Percentiles rank a stretch among this genome's conserved stretches.
phyloP scores from a whole-genome alignment of 1,140 invertebrate genomes.

The Pseudomyrmex concolor region DNA sequence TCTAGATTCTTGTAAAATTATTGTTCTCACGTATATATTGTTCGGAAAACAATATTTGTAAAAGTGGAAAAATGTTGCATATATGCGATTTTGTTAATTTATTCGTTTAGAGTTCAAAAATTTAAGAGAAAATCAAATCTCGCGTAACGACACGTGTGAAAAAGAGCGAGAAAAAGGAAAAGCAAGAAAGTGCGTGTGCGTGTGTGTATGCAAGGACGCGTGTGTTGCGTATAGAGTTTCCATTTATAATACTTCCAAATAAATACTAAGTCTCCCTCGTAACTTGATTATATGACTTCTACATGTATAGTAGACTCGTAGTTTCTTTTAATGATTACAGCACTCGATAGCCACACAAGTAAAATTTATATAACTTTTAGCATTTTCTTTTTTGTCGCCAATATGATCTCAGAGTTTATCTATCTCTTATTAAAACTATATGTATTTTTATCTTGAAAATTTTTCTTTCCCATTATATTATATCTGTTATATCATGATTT shows the following conservation, averaged over 20 bases:
- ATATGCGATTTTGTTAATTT: slow-evolving; percentile 42
- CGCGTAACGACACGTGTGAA: not conserved
- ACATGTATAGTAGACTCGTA: slow-evolving; percentile 42
- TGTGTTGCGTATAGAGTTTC: slow-evolving; percentile 41
- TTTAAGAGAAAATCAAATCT: slow-evolving; percentile 15
- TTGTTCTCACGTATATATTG: slow-evolving; percentile 17
- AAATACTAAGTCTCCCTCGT: slow-evolving; percentile 52
- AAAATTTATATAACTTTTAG: not conserved
- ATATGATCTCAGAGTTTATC: slow-evolving; percentile 40
- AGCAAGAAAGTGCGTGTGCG: too few relatives aligned
- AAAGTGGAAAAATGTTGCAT: not conserved
- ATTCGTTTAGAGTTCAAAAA: slow-evolving; percentile 18
- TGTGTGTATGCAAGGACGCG: too few relatives aligned
- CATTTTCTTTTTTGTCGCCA: not conserved
- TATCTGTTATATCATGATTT: not conserved
- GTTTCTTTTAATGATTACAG: slow-evolving; percentile 18
- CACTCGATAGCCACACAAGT: not conserved
- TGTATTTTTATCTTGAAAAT: not conserved
- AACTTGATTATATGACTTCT: slow-evolving; percentile 41
- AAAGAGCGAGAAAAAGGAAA: too few relatives aligned
- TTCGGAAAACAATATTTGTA: not conserved
- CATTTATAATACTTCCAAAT: slow-evolving; percentile 45
- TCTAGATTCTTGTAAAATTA: slow-evolving; percentile 37
- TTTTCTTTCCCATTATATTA: not conserved
- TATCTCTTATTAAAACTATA: not conserved